A percentile compares a stretch with the other conserved stretches of the same genome.
Evolutionary conservation across 1,140 invertebrate species (phyloP).

Genomic region (Microplitis mediator): DNA sequence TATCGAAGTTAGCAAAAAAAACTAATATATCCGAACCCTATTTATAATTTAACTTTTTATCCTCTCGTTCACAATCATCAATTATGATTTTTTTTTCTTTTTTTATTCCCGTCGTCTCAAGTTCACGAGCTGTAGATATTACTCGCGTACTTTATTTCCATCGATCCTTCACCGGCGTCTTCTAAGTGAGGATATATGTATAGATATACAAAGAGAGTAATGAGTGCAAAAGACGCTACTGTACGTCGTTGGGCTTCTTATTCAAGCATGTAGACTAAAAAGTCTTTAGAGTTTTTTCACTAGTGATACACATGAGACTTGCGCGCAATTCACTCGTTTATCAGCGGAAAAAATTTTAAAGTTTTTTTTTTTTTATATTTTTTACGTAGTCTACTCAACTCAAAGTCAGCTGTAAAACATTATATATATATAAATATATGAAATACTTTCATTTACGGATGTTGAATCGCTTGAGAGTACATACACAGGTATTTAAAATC

Average conservation of each 20-base stretch:
- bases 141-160: neutral
- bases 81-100: too few species aligned
- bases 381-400: neutral
- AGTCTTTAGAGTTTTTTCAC: neutral
- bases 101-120: too few species aligned
- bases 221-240: neutral
- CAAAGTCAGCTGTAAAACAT: neutral
- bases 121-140: too few species aligned
- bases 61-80: too few species aligned
- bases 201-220: neutral
- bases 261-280: slow-evolving; percentile 7
- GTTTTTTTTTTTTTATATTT: neutral
- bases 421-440: neutral
- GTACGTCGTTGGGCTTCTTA: neutral
- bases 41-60: too few species aligned
- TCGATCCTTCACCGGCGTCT: neutral
- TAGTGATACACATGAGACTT: neutral
- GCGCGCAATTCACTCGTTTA: neutral
- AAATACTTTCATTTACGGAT: too few species aligned
- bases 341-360: neutral
- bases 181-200: neutral
- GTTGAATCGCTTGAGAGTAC: too few species aligned
- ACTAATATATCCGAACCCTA: too few species aligned
- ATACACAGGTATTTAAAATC: too few species aligned
- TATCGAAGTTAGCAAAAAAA: too few species aligned